Conservation (phyloP, 1,140 invertebrate species). For the Macrotrachela quadricornifera region DNA sequence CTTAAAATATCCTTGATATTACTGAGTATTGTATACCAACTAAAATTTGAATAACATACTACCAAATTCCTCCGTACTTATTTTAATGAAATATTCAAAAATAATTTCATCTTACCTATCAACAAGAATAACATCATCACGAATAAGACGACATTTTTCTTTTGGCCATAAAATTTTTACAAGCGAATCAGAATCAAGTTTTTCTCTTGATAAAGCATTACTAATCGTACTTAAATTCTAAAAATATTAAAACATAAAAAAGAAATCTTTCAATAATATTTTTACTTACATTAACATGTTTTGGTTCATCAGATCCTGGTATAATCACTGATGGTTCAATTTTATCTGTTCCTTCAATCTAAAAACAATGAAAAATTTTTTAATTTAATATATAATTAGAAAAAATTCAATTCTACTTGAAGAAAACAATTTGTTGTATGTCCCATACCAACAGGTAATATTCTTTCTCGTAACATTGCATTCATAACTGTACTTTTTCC, state of each 20-base stretch:
- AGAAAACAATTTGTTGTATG: slow-evolving; percentile 98
- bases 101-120: slow-evolving; percentile 42
- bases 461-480: slow-evolving; percentile 90
- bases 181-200: slow-evolving; percentile 55
- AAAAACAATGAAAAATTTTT: neutral
- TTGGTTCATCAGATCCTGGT: no score
- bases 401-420: slow-evolving; percentile 49
- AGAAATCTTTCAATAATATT: no score
- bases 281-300: no score
- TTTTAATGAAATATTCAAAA: no score
- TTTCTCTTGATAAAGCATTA: slow-evolving; percentile 71
- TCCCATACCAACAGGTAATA: slow-evolving; percentile 89
- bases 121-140: slow-evolving; percentile 92
- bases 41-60: no score
- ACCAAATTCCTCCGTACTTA: no score
- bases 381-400: no score
- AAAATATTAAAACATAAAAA: no score
- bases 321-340: neutral
- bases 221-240: slow-evolving; percentile 35
- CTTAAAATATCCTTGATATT: no score
- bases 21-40: no score
- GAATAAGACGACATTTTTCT: slow-evolving; percentile 67
- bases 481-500: slow-evolving; percentile 98
- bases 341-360: slow-evolving; percentile 35
- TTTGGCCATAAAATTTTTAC: slow-evolving; percentile 86